phyloP scores from a whole-genome alignment of 2,113 vertebrate genomes.

The Albula glossodonta region DNA sequence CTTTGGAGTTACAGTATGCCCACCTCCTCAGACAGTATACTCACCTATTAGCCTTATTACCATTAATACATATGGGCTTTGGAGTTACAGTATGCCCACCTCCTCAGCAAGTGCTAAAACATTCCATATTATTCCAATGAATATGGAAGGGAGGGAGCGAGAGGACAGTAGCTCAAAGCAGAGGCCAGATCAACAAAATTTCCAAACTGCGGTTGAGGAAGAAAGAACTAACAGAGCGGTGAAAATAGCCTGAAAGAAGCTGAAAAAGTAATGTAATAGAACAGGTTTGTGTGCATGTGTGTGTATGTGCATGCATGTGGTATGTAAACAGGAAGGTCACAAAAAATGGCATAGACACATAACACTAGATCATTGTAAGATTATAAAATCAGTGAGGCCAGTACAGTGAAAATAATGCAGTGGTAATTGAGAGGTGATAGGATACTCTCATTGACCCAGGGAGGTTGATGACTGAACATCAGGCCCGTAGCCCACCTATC shows the following conservation, averaged over 20 bases:
- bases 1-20: too few species aligned
- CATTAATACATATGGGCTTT: too few species aligned
- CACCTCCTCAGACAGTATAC: too few species aligned
- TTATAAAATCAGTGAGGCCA: not conserved
- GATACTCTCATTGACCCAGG: not conserved
- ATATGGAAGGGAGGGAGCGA: too few species aligned
- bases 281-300: not conserved
- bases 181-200: too few species aligned
- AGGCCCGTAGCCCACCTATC: not conserved
- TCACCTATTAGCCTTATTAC: too few species aligned
- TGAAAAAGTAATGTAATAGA: not conserved
- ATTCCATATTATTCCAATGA: too few species aligned
- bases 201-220: not conserved
- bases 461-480: not conserved
- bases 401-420: not conserved
- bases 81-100: too few species aligned
- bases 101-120: too few species aligned
- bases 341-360: not conserved
- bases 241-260: not conserved
- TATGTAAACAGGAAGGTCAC: not conserved
- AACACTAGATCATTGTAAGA: not conserved
- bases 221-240: not conserved
- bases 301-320: too few species aligned
- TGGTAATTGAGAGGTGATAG: not conserved
- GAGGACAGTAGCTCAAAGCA: not conserved